Base-by-base conservation (phyloP, 2,113 vertebrate species). In the Mobula hypostoma region DNA sequence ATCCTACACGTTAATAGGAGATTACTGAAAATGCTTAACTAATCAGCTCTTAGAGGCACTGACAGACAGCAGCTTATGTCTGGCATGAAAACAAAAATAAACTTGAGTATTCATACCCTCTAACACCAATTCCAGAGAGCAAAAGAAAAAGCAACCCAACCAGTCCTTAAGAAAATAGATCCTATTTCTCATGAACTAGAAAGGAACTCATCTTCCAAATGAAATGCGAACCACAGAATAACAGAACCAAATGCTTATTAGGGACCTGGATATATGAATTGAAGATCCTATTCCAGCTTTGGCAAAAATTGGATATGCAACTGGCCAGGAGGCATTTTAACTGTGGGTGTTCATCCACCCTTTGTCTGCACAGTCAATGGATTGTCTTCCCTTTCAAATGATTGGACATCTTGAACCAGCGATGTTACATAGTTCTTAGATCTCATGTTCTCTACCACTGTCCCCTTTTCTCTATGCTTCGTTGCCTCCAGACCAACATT, bases 81-180 rank as follows among this genome's bases (percentile, higher is more conserved):
- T 93, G 91, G 36, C 70, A 93, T 48, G 40, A 93, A 93, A 93
- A 93, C 91, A 74, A 93, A 93, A 93, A 93, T 93, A 93, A 93
- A 76, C 70, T 36, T 8, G 72, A 72, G 91, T 48, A 70, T 24
- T 74, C 36, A 29, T 93, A 24, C 36, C 68, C 91, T 93, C 24
- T 56, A 5, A 93, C 70, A 72, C 91, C 70, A 74, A 76, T 74
- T 93, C 90, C 90, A 27, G 5, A n/a, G 66, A 68, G 66, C 40
- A 36, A 48, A 74, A 56, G 32, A 93, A 93, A 48, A 68, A 48
- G 90, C 72, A 93, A 93, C 12, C 36, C 21, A 93, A 27, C 70
- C 66, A 93, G 19, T 56, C 91, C 72, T 27, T 48, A 56, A 8
- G 32, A 74, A 93, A 93, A 74, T 66, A 74, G 68, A 93, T 93